Evolutionary conservation across 2,113 vertebrate genomes (phyloP).

Genomic region (Apodemus speciosus): DNA sequence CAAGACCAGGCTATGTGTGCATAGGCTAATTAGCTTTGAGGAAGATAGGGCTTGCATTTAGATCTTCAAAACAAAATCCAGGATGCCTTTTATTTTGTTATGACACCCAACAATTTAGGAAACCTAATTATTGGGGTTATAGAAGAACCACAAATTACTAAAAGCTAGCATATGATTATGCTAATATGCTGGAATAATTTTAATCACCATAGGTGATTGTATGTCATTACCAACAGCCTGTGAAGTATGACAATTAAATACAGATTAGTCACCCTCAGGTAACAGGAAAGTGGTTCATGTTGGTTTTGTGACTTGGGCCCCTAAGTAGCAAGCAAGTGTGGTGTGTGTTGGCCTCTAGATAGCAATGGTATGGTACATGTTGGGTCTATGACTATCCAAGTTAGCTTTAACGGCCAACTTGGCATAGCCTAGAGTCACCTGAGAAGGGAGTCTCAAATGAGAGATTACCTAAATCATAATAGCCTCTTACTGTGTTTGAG

Average conservation of each 20-base stretch:
- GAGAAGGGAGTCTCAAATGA: not conserved
- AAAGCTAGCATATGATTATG: not conserved
- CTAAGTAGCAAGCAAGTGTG: not conserved
- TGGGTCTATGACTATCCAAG: not conserved
- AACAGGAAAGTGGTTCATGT: not conserved
- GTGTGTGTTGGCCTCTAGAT: not conserved
- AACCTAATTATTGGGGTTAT: not conserved
- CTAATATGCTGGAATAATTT: constrained; percentile 1
- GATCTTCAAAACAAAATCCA: constrained; percentile 3
- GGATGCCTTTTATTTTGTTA: not conserved
- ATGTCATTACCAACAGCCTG: not conserved
- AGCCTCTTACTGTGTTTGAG: not conserved
- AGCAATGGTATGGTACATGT: not conserved
- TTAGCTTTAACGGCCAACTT: not conserved
- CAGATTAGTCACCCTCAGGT: not conserved
- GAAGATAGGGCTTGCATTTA: not conserved
- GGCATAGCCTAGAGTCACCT: not conserved
- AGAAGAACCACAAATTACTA: not conserved
- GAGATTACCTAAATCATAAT: not conserved
- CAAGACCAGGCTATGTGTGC: not conserved
- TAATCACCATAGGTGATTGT: not conserved
- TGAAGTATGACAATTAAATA: not conserved
- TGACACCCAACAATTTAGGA: not conserved
- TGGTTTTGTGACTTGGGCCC: not conserved
- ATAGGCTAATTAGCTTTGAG: not conserved